phyloP scores from a whole-genome alignment of 2,888 invertebrate genomes.

The Aporophyla lueneburgensis region DNA sequence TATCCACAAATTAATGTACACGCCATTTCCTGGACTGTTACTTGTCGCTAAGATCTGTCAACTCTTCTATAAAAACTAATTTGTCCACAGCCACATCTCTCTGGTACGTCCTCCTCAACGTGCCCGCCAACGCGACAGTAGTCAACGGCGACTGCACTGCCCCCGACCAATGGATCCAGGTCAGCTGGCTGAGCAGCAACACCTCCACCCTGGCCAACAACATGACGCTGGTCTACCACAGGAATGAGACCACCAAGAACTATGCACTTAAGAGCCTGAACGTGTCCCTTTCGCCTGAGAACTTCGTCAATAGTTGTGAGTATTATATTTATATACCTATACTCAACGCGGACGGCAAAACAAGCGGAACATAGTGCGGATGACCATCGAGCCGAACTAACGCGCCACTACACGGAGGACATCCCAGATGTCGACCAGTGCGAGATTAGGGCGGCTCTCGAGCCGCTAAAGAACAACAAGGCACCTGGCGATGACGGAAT shows the following conservation, averaged over 20 bases:
- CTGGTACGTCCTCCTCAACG: slow-evolving; percentile 75
- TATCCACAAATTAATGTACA: too few relatives aligned
- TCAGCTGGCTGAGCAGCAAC: slow-evolving; percentile 72
- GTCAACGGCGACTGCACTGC: slow-evolving; percentile 77
- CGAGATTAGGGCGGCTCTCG: too few relatives aligned
- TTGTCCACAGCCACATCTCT: slow-evolving; percentile 73
- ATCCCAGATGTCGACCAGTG: too few relatives aligned
- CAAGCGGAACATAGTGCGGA: too few relatives aligned
- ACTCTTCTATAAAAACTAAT: neutral
- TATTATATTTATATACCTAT: too few relatives aligned
- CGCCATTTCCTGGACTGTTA: neutral
- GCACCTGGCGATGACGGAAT: too few relatives aligned
- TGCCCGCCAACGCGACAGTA: slow-evolving; percentile 78
- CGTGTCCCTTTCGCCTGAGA: slow-evolving; percentile 79
- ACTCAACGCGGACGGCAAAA: too few relatives aligned
- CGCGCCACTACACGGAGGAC: too few relatives aligned
- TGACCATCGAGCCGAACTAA: too few relatives aligned
- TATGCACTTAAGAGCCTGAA: slow-evolving; percentile 79
- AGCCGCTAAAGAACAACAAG: too few relatives aligned
- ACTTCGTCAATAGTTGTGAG: slow-evolving; percentile 85
- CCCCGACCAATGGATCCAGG: slow-evolving; percentile 75
- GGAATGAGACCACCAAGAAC: slow-evolving; percentile 80
- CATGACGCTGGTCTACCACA: slow-evolving; percentile 77
- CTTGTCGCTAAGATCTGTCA: neutral
- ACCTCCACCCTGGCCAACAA: slow-evolving; percentile 70